Evolutionary conservation across 2,113 vertebrate species (phyloP).

Genomic region (Prochilodus magdalenae): DNA sequence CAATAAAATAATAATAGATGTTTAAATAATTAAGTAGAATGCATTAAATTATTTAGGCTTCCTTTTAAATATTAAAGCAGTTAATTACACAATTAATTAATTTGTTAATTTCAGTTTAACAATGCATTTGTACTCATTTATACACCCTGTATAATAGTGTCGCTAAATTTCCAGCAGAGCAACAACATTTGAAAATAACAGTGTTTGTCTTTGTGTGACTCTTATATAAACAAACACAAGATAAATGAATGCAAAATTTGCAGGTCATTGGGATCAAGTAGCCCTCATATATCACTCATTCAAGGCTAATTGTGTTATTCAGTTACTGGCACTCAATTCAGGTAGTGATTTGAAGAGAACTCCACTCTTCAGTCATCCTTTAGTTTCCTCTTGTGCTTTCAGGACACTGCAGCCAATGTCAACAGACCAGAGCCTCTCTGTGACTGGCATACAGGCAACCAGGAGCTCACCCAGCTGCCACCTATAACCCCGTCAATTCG

Average conservation of each 20-base stretch:
- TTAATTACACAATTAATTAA: no score
- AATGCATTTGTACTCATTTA: no score
- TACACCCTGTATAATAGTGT: no score
- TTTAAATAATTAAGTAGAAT: no score
- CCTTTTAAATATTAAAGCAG: no score
- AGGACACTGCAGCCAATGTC: slow-evolving; percentile 26
- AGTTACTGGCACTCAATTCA: not conserved
- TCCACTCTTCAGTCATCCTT: not conserved
- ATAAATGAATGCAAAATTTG: not conserved
- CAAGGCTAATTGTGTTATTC: not conserved
- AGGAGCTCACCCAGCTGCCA: slow-evolving; percentile 19
- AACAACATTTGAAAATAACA: not conserved
- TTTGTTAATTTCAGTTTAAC: no score
- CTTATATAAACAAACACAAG: no score
- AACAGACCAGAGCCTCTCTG: slow-evolving; percentile 8
- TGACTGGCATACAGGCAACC: slow-evolving; percentile 28
- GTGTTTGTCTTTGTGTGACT: no score
- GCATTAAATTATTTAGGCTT: no score
- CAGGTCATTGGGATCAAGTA: not conserved
- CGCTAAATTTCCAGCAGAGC: no score
- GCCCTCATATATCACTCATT: not conserved
- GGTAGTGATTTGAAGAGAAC: slow-evolving; percentile 16
- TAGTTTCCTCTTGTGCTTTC: not conserved
- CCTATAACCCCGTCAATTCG: not conserved
- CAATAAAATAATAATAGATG: no score